Conservation (phyloP, 2,797 vertebrate species). For the Oreochromis grahami region DNA sequence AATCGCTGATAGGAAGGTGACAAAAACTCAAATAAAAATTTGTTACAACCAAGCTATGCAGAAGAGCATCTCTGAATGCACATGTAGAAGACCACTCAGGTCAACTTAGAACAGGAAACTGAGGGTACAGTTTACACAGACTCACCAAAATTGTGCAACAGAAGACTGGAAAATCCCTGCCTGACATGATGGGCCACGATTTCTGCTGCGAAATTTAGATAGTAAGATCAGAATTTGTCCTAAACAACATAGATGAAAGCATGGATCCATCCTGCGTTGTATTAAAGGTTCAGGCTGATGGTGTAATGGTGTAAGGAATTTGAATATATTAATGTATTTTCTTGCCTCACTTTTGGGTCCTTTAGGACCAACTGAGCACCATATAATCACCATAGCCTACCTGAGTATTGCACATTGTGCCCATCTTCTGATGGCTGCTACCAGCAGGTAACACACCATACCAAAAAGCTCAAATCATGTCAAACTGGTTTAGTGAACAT, state of each 20-base stretch:
- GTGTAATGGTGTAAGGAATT: not conserved
- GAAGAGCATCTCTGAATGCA: not conserved
- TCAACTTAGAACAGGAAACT: not conserved
- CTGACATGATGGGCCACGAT: not conserved
- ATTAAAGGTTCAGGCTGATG: not conserved
- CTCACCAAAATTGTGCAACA: not conserved
- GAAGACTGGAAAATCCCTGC: not conserved
- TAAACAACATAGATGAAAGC: slow-evolving; percentile 29
- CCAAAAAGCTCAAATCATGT: not conserved
- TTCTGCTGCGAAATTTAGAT: not conserved
- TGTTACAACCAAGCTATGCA: not conserved
- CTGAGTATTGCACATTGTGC: not conserved
- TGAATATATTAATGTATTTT: not conserved
- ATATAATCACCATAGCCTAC: not conserved
- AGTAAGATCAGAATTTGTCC: slow-evolving; percentile 14
- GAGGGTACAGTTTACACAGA: not conserved
- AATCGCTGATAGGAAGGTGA: not conserved
- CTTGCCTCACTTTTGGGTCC: not conserved
- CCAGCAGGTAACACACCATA: not conserved
- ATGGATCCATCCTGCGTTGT: slow-evolving; percentile 13
- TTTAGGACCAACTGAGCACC: not conserved
- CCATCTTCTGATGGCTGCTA: not conserved
- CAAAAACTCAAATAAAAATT: not conserved
- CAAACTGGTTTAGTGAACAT: not conserved
- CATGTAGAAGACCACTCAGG: not conserved